These are phyloP conservation scores for Prionailurus viverrinus DNA, from an alignment of 2,113 vertebrate genomes.

Conservation along the genomic window DNA sequence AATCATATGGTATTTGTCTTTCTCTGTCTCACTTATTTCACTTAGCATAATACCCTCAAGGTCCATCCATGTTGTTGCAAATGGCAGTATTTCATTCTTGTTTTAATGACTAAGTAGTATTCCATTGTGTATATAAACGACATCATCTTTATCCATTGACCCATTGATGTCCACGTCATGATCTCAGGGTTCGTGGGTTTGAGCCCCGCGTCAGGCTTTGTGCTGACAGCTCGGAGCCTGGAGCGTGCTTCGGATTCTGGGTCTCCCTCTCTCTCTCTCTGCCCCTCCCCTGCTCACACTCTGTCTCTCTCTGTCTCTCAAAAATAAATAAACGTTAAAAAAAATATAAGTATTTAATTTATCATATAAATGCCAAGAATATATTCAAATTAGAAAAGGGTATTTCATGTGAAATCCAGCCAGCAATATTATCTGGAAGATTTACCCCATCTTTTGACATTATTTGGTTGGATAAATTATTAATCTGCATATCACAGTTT, in stretches of 20 bases:
- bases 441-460: not conserved
- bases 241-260: too few species aligned
- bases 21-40: not conserved
- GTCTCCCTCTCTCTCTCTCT: too few species aligned
- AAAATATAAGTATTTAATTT: not conserved
- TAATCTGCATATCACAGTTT: not conserved
- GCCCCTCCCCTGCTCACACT: too few species aligned
- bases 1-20: not conserved
- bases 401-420: not conserved
- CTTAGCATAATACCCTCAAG: not conserved
- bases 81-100: not conserved
- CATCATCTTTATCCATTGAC: not conserved
- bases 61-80: not conserved
- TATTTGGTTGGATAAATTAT: not conserved
- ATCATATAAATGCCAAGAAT: not conserved
- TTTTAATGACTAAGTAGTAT: not conserved
- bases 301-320: too few species aligned
- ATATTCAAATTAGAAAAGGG: not conserved
- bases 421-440: not conserved
- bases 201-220: too few species aligned
- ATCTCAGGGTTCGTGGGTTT: too few species aligned
- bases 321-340: too few species aligned
- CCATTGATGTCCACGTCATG: not conserved
- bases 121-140: not conserved
- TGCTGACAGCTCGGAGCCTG: too few species aligned